Conservation (phyloP, 2,888 invertebrate species). For the Pristionchus entomophagus region DNA sequence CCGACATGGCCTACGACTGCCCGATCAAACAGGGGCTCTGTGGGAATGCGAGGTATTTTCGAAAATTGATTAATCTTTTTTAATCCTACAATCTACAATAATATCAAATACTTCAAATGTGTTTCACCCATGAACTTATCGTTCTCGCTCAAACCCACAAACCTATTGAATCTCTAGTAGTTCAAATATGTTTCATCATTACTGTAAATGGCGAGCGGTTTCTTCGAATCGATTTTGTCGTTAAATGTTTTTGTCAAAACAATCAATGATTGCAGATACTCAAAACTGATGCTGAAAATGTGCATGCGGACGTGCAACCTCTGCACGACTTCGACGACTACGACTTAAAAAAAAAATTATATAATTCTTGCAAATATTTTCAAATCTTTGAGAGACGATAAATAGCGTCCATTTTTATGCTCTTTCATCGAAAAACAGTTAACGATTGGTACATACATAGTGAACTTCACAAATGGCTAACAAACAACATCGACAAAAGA, state of each 20-base stretch:
- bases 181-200: background rate
- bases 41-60: conserved; percentile 21
- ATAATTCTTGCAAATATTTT: no score
- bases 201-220: background rate
- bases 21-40: conserved; percentile 48
- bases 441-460: no score
- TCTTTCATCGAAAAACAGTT: no score
- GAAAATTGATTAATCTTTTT: no score
- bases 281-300: conserved; percentile 48
- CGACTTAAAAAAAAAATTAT: background rate
- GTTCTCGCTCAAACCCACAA: background rate
- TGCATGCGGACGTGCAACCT: conserved; percentile 48
- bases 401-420: no score
- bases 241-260: background rate
- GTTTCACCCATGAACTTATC: no score
- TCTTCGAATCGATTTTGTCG: background rate
- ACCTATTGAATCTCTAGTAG: background rate
- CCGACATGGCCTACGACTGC: conserved; percentile 48
- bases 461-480: no score
- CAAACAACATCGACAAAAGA: no score
- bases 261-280: background rate
- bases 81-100: no score
- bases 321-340: background rate
- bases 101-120: no score
- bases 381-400: no score